These are phyloP conservation scores for Pocota personata DNA, from an alignment of 2,888 invertebrate species.

Conservation along the genomic window DNA sequence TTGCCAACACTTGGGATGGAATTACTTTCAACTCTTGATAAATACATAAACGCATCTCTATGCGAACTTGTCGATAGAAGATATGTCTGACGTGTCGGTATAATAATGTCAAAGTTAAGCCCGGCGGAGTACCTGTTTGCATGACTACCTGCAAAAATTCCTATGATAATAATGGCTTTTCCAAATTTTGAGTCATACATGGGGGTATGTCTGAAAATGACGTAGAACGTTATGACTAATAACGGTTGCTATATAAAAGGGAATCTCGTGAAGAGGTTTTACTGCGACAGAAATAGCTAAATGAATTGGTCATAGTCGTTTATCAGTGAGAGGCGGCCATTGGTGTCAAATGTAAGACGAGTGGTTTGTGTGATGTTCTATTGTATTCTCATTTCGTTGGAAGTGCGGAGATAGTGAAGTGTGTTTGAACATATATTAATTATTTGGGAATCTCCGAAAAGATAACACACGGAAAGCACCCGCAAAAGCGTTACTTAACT, in stretches of 20 bases:
- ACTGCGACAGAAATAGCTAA: not conserved
- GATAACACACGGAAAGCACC: not conserved
- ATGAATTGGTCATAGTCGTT: not conserved
- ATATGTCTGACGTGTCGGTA: not conserved
- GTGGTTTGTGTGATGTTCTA: not conserved
- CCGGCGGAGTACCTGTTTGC: not conserved
- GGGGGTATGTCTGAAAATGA: not conserved
- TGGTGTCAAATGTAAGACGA: not conserved
- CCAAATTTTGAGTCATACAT: slow-evolving; percentile 5
- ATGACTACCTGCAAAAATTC: not conserved
- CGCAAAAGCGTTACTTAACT: not conserved
- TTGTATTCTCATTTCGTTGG: not conserved
- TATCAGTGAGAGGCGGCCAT: not conserved
- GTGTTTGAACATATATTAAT: not conserved
- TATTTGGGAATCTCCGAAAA: not conserved
- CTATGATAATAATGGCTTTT: not conserved
- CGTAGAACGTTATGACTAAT: not conserved
- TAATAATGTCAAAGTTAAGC: not conserved
- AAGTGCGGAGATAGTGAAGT: not conserved
- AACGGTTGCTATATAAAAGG: not conserved
- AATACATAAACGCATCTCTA: not conserved
- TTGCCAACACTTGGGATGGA: not conserved
- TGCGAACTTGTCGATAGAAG: not conserved
- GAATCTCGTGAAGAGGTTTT: not conserved
- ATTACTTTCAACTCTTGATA: not conserved